phyloP scores from a whole-genome alignment of 2,113 vertebrate species.

The Nanorana parkeri region DNA sequence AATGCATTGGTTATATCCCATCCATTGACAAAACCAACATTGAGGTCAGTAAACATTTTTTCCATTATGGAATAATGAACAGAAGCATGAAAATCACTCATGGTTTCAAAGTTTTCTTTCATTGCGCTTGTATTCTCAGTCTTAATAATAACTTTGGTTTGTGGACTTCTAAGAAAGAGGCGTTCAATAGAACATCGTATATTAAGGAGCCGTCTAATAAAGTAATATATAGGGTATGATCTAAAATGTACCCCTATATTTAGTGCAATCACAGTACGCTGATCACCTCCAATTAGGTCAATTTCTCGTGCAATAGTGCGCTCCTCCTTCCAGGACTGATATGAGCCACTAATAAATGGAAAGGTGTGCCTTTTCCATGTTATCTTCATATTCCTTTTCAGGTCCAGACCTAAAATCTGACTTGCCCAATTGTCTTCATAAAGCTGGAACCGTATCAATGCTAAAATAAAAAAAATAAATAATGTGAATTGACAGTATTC shows the following conservation, averaged over 20 bases:
- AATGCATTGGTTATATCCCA: conserved; percentile 49
- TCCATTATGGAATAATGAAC: conserved; percentile 37
- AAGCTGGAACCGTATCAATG: background rate
- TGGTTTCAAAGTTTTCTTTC: background rate
- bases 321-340: background rate
- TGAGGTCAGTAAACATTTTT: conserved; percentile 24
- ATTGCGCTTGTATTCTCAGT: conserved; percentile 26
- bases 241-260: conserved; percentile 48
- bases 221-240: conserved; percentile 24
- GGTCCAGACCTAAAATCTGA: conserved; percentile 58
- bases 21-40: conserved; percentile 46
- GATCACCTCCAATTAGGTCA: conserved; percentile 34
- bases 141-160: conserved; percentile 50
- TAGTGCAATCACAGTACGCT: conserved; percentile 2
- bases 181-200: conserved; percentile 29
- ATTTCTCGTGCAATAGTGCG: conserved; percentile 39
- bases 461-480: conserved; percentile 15
- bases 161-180: conserved; percentile 42
- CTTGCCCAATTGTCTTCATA: conserved; percentile 51
- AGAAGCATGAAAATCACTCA: conserved; percentile 30
- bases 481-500: background rate
- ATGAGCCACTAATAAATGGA: background rate
- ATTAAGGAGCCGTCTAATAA: conserved; percentile 36
- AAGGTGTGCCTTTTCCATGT: conserved; percentile 30
- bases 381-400: conserved; percentile 56